Evolutionary conservation across 1,140 invertebrate genomes (phyloP), one percentile per base, ranked within the genome.

Genomic region (Macrotrachela quadricornifera): DNA sequence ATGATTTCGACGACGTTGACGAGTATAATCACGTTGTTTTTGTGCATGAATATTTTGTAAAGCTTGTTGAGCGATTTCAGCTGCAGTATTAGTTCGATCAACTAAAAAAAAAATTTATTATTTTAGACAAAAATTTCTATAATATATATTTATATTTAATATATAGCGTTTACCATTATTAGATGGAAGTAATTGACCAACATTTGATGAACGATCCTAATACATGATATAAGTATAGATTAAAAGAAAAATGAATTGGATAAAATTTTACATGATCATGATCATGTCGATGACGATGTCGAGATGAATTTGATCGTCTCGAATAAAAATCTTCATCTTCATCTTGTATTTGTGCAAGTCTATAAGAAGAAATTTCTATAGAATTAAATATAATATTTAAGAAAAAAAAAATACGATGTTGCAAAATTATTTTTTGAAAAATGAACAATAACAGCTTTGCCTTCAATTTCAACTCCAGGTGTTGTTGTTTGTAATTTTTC

Each of bases 21-120:
- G 56, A 56, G 49, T 53, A 57, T 14, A 47, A 43, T 50, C 55
- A 54, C 15, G 53, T 41, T 14, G 50, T 17, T 56, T 50, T 53
- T 57, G 57, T 6, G 57, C 59, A 17, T 84, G 78, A 16, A 81
- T 74, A 47, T 82, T 80, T 59, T 78, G 77, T 48, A 90, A 84
- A 12, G 85, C 85, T 8, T 82, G 83, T 56, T 87, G 81, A 0
- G 85, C 84, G 0, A 87, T 81, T 38, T 83, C 83, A 9, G 85
- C 84, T 8, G 84, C 84, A 3, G 84, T 82, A 70, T 87, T 87
- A 0, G 79, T 80, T 13, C 78, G 71, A 52, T 77, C 79, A 59
- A 61, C 62, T 54, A 60, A 44, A 49, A 49, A 18, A 56, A 1
- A 51, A 51, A 15, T n/a, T n/a, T n/a, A n/a, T 46, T 14, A 13